Percentiles rank a stretch among this genome's conserved stretches.
These are phyloP conservation scores for Phenganax marumi DNA, from an alignment of 92 coral and sea anemone species.

Conservation along the genomic window DNA sequence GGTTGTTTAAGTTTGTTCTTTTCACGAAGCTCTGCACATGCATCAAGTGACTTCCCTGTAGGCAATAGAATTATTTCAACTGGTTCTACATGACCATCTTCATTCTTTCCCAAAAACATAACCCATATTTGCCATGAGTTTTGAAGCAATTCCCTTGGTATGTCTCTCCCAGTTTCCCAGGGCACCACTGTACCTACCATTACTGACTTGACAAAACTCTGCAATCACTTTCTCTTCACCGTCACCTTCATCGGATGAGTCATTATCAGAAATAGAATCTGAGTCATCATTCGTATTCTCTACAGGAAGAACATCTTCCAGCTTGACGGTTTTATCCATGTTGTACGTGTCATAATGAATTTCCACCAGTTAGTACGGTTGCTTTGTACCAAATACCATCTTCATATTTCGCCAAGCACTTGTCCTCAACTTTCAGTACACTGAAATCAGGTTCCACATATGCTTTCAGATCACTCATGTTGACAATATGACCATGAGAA, in stretches of 20 bases:
- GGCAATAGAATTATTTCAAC: slow-evolving; percentile 86
- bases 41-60: slow-evolving; percentile 90
- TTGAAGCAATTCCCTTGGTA: slow-evolving; percentile 70
- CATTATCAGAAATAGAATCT: slow-evolving; percentile 62
- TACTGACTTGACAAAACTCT: slow-evolving; percentile 70
- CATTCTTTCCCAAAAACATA: slow-evolving; percentile 94
- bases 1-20: slow-evolving; percentile 77
- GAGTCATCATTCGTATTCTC: slow-evolving; percentile 46
- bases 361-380: slow-evolving; percentile 68
- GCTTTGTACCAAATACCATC: slow-evolving; percentile 98
- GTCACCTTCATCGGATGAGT: slow-evolving; percentile 47
- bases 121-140: slow-evolving; percentile 99
- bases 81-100: slow-evolving; percentile 90
- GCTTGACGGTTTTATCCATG: slow-evolving; percentile 66
- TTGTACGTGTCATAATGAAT: slow-evolving; percentile 91
- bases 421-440: slow-evolving; percentile 67
- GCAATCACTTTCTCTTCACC: slow-evolving; percentile 50
- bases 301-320: slow-evolving; percentile 75
- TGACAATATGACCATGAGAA: slow-evolving; percentile 85
- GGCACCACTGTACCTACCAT: slow-evolving; percentile 51
- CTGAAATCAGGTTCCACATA: slow-evolving; percentile 94
- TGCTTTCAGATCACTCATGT: slow-evolving; percentile 74
- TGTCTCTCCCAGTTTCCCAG: slow-evolving; percentile 98
- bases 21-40: slow-evolving; percentile 82
- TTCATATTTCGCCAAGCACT: slow-evolving; percentile 78